Conservation (phyloP, 2,113 vertebrate species). For the Atractosteus spatula region DNA sequence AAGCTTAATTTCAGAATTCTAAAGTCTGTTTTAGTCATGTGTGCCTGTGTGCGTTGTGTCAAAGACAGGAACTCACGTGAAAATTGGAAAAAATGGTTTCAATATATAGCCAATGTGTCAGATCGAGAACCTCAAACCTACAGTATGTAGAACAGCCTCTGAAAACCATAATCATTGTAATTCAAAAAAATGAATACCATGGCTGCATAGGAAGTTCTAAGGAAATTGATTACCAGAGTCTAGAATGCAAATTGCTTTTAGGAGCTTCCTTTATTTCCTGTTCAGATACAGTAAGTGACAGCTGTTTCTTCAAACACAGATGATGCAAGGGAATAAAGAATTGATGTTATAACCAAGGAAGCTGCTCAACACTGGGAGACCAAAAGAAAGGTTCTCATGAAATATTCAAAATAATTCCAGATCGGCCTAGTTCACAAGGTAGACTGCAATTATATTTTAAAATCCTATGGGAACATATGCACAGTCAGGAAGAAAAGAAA, state of each 20-base stretch:
- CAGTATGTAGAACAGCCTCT: too few relatives aligned
- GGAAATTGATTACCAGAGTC: slow-evolving; percentile 15
- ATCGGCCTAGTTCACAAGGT: slow-evolving; percentile 31
- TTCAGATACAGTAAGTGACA: slow-evolving; percentile 45
- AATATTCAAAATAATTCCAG: slow-evolving; percentile 57
- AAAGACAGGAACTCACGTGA: too few relatives aligned
- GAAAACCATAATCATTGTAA: background rate
- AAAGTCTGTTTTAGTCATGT: too few relatives aligned
- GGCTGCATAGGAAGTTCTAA: background rate
- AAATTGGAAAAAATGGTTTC: too few relatives aligned
- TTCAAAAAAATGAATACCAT: background rate
- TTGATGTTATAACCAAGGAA: slow-evolving; percentile 48
- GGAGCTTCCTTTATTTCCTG: slow-evolving; percentile 40
- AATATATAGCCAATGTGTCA: too few relatives aligned
- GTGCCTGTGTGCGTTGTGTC: too few relatives aligned
- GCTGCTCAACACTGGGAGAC: slow-evolving; percentile 40
- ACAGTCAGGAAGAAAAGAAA: slow-evolving; percentile 33
- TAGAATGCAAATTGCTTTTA: slow-evolving; percentile 41
- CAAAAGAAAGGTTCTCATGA: slow-evolving; percentile 58
- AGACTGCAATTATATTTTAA: slow-evolving; percentile 37
- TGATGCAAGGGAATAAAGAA: slow-evolving; percentile 54
- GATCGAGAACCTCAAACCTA: too few relatives aligned
- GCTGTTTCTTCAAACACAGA: slow-evolving; percentile 32
- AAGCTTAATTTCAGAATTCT: too few relatives aligned
- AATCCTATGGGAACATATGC: slow-evolving; percentile 33